Conservation (phyloP, 2,888 invertebrate species). For the Dolomedes plantarius region DNA sequence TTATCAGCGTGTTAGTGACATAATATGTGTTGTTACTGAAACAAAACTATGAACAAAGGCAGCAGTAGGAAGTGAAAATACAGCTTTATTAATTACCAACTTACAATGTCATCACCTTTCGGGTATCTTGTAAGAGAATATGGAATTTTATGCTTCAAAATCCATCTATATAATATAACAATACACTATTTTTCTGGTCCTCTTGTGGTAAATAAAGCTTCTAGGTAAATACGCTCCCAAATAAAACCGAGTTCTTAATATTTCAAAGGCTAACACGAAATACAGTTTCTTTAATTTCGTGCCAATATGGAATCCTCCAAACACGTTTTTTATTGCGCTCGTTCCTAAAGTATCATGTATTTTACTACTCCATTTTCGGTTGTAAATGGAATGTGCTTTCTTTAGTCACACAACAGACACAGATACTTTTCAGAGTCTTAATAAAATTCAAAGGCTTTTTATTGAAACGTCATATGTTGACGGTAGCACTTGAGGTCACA, state of each 20-base stretch:
- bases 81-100: constrained; percentile 48
- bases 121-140: constrained; percentile 12
- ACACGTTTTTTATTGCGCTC: neutral
- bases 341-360: too few relatives aligned
- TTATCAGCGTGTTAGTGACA: too few relatives aligned
- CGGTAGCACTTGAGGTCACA: constrained; percentile 54
- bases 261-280: neutral
- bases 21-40: too few relatives aligned
- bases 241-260: neutral
- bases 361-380: too few relatives aligned
- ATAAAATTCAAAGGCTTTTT: constrained; percentile 1
- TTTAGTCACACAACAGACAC: too few relatives aligned
- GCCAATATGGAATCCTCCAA: neutral
- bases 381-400: too few relatives aligned
- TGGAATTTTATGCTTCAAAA: neutral
- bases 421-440: neutral
- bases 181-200: neutral
- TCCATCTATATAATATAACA: neutral
- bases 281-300: neutral
- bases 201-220: neutral
- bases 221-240: neutral
- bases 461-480: constrained; percentile 17
- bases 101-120: constrained; percentile 28
- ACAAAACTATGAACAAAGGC: neutral
- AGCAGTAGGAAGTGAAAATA: constrained; percentile 54